Conservation (phyloP, 2,888 invertebrate species). For the Tryphoninae sp. region DNA sequence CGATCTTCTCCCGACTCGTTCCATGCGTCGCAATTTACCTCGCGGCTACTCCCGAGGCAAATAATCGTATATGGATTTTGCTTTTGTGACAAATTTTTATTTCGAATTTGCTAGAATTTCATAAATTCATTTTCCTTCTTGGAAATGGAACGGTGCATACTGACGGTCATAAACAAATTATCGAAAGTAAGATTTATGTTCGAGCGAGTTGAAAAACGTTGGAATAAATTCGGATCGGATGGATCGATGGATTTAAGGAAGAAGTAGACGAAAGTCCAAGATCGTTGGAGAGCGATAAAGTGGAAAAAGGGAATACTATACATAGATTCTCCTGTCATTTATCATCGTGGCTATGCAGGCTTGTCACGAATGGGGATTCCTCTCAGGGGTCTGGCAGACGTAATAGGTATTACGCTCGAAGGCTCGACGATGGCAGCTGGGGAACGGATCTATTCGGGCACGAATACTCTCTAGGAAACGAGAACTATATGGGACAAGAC, state of each 20-base stretch:
- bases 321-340: conserved; percentile 68
- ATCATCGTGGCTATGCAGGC: conserved; percentile 69
- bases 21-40: not conserved
- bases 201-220: not conserved
- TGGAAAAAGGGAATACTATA: conserved; percentile 44
- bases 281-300: conserved; percentile 28
- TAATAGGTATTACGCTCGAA: conserved; percentile 71
- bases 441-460: conserved; percentile 56
- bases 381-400: conserved; percentile 65
- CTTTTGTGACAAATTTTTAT: not conserved
- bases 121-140: no score
- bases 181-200: no score
- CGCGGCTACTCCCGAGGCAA: not conserved
- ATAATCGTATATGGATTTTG: not conserved
- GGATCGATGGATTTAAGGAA: conserved; percentile 38
- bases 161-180: no score
- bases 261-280: conserved; percentile 20
- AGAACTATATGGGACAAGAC: not conserved
- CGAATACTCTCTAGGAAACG: conserved; percentile 32
- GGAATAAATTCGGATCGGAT: conserved; percentile 21
- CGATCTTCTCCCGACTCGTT: not conserved
- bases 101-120: no score
- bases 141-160: no score
- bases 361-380: conserved; percentile 66
- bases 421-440: conserved; percentile 57